Percentiles rank a stretch among this genome's conserved stretches.
These are phyloP conservation scores for Volucella bombylans DNA, from an alignment of 2,888 invertebrate genomes.

Conservation along the genomic window DNA sequence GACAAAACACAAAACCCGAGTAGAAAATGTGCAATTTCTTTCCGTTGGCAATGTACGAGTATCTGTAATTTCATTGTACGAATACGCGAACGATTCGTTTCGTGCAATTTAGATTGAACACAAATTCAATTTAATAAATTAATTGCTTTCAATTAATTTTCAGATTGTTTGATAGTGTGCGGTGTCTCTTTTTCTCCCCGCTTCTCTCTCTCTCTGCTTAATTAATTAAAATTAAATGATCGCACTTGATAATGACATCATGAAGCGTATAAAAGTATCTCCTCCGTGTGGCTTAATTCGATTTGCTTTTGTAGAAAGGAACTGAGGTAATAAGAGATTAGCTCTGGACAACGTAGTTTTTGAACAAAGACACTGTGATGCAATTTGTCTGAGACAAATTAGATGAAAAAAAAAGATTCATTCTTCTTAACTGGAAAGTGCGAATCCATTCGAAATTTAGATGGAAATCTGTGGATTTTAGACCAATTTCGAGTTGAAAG, in stretches of 20 bases:
- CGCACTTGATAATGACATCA: constrained; percentile 58
- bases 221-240: constrained; percentile 55
- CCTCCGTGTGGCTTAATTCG: constrained; percentile 11
- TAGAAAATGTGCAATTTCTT: constrained; percentile 1
- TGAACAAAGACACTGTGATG: not conserved
- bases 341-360: not conserved
- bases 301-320: constrained; percentile 18
- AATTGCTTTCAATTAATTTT: constrained; percentile 64
- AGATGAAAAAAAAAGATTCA: no score
- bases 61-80: not conserved
- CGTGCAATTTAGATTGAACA: constrained; percentile 37
- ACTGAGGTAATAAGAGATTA: constrained; percentile 29
- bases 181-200: not conserved
- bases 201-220: constrained; percentile 17
- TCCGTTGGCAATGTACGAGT: not conserved
- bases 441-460: no score
- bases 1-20: not conserved
- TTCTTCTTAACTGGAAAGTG: no score
- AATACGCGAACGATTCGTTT: not conserved
- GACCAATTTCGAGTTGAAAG: no score
- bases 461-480: no score
- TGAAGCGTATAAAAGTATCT: not conserved
- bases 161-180: not conserved
- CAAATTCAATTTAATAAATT: constrained; percentile 55
- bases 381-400: not conserved